A percentile compares a stretch with the other conserved stretches of the same genome.
Evolutionary conservation across 2,888 invertebrate species (phyloP).

Genomic region (Ochropacha duplaris): DNA sequence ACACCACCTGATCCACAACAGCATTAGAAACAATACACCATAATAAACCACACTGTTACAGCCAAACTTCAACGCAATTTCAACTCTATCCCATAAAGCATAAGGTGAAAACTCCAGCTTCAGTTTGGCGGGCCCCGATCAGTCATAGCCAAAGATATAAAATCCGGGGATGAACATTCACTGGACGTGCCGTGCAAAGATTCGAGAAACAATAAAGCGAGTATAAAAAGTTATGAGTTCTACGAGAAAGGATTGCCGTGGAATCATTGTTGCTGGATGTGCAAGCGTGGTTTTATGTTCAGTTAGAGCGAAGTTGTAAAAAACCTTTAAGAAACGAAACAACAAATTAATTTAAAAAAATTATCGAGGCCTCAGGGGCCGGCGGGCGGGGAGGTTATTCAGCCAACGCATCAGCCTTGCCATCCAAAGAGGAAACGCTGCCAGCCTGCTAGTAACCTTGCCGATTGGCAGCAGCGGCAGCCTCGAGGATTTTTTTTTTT

Average conservation of each 20-base stretch:
- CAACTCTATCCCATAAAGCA: not conserved
- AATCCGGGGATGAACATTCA: not conserved
- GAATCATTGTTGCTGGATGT: not conserved
- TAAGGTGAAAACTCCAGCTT: not conserved
- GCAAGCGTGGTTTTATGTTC: not conserved
- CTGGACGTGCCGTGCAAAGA: conserved; percentile 7
- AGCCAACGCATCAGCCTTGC: too few species aligned
- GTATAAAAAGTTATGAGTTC: conserved; percentile 30
- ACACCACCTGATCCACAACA: not conserved
- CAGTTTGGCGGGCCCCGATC: not conserved
- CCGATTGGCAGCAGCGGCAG: too few species aligned
- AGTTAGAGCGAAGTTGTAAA: not conserved
- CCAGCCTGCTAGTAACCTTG: too few species aligned
- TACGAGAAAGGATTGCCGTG: conserved; percentile 9
- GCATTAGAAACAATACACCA: not conserved
- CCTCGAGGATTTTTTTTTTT: not conserved
- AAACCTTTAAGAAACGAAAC: too few species aligned
- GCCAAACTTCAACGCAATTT: not conserved
- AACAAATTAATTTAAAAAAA: too few species aligned
- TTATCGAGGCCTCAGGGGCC: too few species aligned
- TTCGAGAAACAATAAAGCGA: conserved; percentile 26
- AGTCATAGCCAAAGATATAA: not conserved
- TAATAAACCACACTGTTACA: not conserved
- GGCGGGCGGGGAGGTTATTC: too few species aligned
- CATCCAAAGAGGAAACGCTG: too few species aligned